Evolutionary conservation across 2,113 vertebrate genomes (phyloP).

Genomic region (Chloebia gouldiae): DNA sequence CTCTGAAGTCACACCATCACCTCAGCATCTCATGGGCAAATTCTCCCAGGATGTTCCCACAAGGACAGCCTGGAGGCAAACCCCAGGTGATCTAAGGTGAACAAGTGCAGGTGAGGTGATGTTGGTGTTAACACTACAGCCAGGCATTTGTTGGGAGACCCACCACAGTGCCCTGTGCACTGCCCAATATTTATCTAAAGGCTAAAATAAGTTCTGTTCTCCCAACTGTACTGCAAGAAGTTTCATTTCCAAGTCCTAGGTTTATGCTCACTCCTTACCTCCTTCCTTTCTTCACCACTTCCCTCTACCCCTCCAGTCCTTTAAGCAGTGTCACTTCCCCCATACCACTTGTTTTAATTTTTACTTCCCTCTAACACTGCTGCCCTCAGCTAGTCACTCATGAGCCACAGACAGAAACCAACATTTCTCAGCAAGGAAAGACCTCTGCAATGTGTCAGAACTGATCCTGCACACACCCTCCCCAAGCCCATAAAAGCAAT

Average conservation of each 20-base stretch:
- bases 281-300: constrained; percentile 12
- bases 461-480: not conserved
- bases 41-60: not conserved
- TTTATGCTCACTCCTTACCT: not conserved
- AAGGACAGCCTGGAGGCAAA: not conserved
- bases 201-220: not conserved
- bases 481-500: not conserved
- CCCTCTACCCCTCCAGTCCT: not conserved
- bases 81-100: not conserved
- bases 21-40: not conserved
- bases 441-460: not conserved
- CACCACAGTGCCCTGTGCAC: not conserved
- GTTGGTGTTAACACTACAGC: not conserved
- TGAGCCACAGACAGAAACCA: not conserved
- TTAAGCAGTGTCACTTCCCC: not conserved
- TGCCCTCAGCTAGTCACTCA: not conserved
- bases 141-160: not conserved
- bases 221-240: not conserved
- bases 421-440: not conserved
- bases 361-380: not conserved
- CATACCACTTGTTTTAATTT: not conserved
- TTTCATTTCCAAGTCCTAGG: not conserved
- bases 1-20: not conserved
- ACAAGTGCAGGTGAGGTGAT: not conserved
- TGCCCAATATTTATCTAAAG: not conserved